phyloP scores from a whole-genome alignment of 2,888 invertebrate species.

The Drosophila histrio region DNA sequence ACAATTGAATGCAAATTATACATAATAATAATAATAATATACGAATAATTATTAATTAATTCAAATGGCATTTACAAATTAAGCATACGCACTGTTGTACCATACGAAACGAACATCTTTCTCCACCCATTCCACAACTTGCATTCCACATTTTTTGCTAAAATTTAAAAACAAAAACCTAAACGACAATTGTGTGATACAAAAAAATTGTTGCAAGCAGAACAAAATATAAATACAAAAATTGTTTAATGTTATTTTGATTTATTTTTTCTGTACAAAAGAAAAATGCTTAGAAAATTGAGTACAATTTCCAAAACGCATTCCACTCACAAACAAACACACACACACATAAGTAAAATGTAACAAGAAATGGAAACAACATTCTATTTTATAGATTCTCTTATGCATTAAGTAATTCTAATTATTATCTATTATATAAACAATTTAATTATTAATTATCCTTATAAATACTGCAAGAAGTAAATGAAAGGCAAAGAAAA shows the following conservation, averaged over 20 bases:
- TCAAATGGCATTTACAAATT: constrained; percentile 52
- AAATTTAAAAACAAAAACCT: constrained; percentile 29
- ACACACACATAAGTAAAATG: constrained; percentile 18
- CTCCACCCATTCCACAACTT: constrained; percentile 25
- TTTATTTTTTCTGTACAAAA: constrained; percentile 61
- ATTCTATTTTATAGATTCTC: constrained; percentile 77
- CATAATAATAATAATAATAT: constrained; percentile 23
- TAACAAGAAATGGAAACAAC: constrained; percentile 18
- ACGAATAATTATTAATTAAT: constrained; percentile 49
- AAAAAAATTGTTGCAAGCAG: constrained; percentile 63
- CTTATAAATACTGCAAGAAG: constrained; percentile 62
- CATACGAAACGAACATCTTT: constrained; percentile 49
- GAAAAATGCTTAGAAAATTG: constrained; percentile 9
- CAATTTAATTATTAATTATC: constrained; percentile 80
- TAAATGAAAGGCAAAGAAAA: constrained; percentile 44
- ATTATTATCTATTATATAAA: constrained; percentile 81
- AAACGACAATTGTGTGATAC: constrained; percentile 75
- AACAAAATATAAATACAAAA: constrained; percentile 33
- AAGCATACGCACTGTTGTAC: constrained; percentile 77
- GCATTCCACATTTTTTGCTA: constrained; percentile 37
- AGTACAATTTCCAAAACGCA: constrained; percentile 18
- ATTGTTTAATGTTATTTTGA: constrained; percentile 53
- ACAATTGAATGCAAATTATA: constrained; percentile 31
- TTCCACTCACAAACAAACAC: constrained; percentile 20
- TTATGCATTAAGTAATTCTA: constrained; percentile 77